Evolutionary conservation across 35 echinoderm and acorn worm genomes (phyloP), one percentile per base, ranked within the genome.

Genomic region (Apostichopus japonicus): DNA sequence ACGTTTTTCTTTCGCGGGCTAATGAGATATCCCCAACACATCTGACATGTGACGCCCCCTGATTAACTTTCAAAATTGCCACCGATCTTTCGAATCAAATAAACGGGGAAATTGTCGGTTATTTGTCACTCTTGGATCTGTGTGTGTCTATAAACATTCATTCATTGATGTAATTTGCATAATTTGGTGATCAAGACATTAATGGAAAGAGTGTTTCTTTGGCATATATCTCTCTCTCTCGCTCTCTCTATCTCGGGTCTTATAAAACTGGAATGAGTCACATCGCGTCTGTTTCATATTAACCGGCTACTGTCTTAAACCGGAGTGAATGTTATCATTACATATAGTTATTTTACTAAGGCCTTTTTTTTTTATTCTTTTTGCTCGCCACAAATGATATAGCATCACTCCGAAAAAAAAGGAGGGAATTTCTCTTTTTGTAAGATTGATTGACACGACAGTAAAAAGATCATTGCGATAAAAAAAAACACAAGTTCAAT

Each of bases 311-410:
- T 23, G 54, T 6, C 16, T 80, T 84, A 57, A 84, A 54, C 54
- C 53, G 56, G 10, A 57, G 81, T 24, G 81, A 84, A 84, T 75
- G 54, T 57, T 84, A 84, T 84, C 81, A 84, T 58, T 58, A 84
- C 81, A 57, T 84, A 84, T n/a, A 57, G 53, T 6, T 84, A 21
- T 84, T 84, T 51, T 57, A 8, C 21, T 17, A 57, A 10, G 81
- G 78, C 15, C 54, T 57, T 57, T 57, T 84, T 58, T 57, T 17
- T 84, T 55, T 84, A 44, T 44, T 44, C 33, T 44, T 44, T 44
- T 44, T 0, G 33, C 4, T 44, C 4, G 33, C 2, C 33, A 3
- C 33, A 44, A 44, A 44, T 44, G 54, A 21, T 84, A 57, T 84
- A 57, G 54, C 53, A 21, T 55, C 55, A 58, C 55, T 17, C 19